Base-by-base conservation (phyloP, 2,888 invertebrate species). In the Ochlodes sylvanus region DNA sequence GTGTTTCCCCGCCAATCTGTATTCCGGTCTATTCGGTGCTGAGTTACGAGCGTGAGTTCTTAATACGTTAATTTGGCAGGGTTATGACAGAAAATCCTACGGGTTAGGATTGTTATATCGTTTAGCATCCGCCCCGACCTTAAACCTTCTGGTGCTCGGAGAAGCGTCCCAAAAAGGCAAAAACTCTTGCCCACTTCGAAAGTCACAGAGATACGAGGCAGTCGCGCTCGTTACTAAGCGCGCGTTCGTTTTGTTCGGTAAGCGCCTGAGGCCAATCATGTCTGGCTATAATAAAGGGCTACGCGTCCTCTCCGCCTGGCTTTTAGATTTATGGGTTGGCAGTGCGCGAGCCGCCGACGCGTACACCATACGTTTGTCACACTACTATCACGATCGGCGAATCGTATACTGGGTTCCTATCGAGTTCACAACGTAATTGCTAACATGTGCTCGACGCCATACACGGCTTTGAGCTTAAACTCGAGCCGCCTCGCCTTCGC, bases 251-350 rank as follows among this genome's bases (percentile, higher is more conserved):
- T 86, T 82, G 86, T 84, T 82, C 81, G 76, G 79, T 75, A 81
- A 88, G 82, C 86, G 90, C 92, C 88, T 78, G 85, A 83, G 92
- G 92, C 86, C 89, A 89, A 91, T 92, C 92, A 92, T 91, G 92
- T 87, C 91, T 88, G 81, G 84, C 82, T 83, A 83, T 92, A 92
- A 92, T 92, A 89, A 90, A 90, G 91, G 92, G 89, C 85, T 90
- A 87, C 80, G 85, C 85, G 88, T 87, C 88, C 84, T 85, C 85
- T 86, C 80, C 78, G 88, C 76, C 80, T 73, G 83, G 77, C 83
- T 82, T 83, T 83, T 81, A 88, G 88, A 91, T 92, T 91, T 92
- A 92, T 91, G 79, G 84, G 64, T 74, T 70, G 76, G 74, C 76
- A 76, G 76, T 75, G 75, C 79, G 73, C 81, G 81, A 81, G 82